Conservation (phyloP, 37 sponge, comb jelly and placozoan species). For the Tethya wilhelma region DNA sequence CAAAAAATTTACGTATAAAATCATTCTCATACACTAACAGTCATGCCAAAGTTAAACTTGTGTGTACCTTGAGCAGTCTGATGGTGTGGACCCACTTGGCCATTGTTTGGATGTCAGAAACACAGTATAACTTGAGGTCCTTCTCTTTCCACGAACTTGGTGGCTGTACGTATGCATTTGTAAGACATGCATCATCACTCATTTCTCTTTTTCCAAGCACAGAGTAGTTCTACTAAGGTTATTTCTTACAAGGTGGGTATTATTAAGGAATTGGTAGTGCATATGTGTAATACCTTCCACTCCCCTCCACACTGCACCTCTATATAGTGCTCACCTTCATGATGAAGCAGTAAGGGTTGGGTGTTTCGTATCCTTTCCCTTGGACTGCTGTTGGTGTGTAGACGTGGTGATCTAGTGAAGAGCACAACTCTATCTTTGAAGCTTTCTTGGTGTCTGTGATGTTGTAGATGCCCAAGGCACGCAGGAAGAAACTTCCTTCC, state of each 20-base stretch:
- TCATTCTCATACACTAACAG: neutral
- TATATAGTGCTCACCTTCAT: conserved; percentile 60
- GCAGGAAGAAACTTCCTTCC: conserved; percentile 1
- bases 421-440: conserved; percentile 3
- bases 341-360: conserved; percentile 44
- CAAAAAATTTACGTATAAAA: neutral
- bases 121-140: conserved; percentile 71
- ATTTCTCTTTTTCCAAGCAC: too few relatives aligned
- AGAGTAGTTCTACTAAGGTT: too few relatives aligned
- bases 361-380: conserved; percentile 4
- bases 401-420: conserved; percentile 29
- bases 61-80: conserved; percentile 70
- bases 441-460: conserved; percentile 4
- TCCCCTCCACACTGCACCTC: too few relatives aligned
- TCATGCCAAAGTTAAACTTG: neutral
- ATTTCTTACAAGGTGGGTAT: too few relatives aligned
- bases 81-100: conserved; percentile 61
- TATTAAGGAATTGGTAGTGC: too few relatives aligned
- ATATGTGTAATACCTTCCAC: too few relatives aligned
- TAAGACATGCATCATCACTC: too few relatives aligned
- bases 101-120: conserved; percentile 19
- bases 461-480: conserved; percentile 31
- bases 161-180: conserved; percentile 67
- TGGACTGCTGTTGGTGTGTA: conserved; percentile 15
- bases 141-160: conserved; percentile 58